Evolutionary conservation across 2,888 invertebrate genomes (phyloP).

Genomic region (Troides oblongomaculatus): DNA sequence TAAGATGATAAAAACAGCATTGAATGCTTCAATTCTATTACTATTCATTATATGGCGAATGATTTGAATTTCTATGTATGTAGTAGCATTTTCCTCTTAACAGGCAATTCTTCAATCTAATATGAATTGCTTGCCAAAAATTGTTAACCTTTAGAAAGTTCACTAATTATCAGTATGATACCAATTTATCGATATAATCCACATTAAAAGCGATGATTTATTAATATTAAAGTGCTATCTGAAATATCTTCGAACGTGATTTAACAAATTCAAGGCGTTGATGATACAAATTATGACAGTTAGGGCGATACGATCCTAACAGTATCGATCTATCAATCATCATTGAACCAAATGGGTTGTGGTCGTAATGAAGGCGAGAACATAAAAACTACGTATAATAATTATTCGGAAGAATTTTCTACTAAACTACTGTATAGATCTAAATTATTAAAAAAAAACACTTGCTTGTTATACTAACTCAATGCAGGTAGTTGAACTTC

Average conservation of each 20-base stretch:
- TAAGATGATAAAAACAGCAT: not conserved
- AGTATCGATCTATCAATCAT: constrained; percentile 38
- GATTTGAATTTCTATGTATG: not conserved
- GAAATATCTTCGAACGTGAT: constrained; percentile 1
- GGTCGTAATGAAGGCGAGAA: constrained; percentile 21
- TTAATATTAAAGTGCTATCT: constrained; percentile 1
- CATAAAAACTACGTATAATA: not conserved
- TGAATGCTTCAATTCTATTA: not conserved
- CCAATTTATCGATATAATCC: not conserved
- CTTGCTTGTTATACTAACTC: too few species aligned
- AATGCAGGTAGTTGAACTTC: too few species aligned
- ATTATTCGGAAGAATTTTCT: not conserved
- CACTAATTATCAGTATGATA: constrained; percentile 10
- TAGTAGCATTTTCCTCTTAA: not conserved
- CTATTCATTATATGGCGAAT: not conserved
- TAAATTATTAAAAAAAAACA: too few species aligned
- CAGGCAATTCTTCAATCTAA: not conserved
- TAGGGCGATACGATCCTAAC: constrained; percentile 30
- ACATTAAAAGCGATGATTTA: constrained; percentile 1
- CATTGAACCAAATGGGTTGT: constrained; percentile 30
- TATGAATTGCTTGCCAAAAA: not conserved
- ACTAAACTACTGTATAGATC: not conserved
- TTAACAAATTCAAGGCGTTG: not conserved
- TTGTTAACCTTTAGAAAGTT: not conserved
- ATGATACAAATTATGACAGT: constrained; percentile 21